Evolutionary conservation across 2,797 vertebrate genomes (phyloP).

Genomic region (Enteromius treurensis): DNA sequence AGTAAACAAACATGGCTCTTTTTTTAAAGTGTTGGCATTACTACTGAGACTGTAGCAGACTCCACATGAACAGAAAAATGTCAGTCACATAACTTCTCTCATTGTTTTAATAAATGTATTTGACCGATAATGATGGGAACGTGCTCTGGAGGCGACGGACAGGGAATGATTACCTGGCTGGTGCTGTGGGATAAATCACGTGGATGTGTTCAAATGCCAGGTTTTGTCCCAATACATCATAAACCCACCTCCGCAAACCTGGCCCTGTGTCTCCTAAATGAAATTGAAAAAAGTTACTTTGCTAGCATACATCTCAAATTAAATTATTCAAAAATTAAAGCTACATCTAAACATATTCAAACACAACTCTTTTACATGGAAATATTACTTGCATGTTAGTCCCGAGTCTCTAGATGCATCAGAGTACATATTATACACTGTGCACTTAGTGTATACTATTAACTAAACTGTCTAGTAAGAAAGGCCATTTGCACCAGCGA

Average conservation of each 20-base stretch:
- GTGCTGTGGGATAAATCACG: slow-evolving; percentile 89
- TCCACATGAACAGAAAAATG: not conserved
- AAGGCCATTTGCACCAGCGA: not conserved
- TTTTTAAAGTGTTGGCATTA: not conserved
- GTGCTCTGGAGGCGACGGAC: not conserved
- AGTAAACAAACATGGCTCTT: not conserved
- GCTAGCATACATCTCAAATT: not conserved
- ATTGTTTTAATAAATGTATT: not conserved
- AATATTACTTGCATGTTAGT: not conserved
- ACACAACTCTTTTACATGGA: not conserved
- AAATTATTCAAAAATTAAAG: not conserved
- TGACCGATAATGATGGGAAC: not conserved
- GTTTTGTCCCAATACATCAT: slow-evolving; percentile 81
- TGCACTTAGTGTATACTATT: no score
- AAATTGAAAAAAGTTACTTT: not conserved
- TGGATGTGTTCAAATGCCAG: slow-evolving; percentile 86
- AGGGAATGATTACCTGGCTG: slow-evolving; percentile 76
- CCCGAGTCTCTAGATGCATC: no score
- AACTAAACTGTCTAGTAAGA: not conserved
- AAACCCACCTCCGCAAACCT: slow-evolving; percentile 84
- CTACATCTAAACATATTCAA: not conserved
- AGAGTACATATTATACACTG: no score
- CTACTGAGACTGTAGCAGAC: not conserved
- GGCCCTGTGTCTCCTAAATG: slow-evolving; percentile 84
- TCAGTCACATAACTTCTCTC: not conserved